Base-by-base conservation (phyloP, 2,888 invertebrate genomes). In the Lysandra coridon region DNA sequence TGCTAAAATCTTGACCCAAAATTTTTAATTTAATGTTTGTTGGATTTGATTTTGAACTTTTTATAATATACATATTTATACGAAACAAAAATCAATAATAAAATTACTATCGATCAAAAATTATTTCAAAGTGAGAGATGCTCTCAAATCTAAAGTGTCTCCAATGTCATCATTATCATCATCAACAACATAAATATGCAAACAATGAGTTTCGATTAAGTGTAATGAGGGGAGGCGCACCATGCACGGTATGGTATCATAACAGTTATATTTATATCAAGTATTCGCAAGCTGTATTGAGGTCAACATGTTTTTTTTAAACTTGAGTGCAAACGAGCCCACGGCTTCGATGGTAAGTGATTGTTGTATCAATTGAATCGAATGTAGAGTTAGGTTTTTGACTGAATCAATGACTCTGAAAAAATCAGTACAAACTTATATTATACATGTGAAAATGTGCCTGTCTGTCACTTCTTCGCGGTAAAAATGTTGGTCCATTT, bases 221-320 rank as follows among this genome's bases (percentile, higher is more conserved):
- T 7, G 23, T 7, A 30, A 14, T 7, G 33, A 69, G 17, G 33
- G 33, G 14, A 33, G 37, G 4, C 12, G 33, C 14, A 69, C 4
- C 64, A 69, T 1, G 37, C 64, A 69, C 5, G 69, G 33, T 23
- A 64, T 30, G 4, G 12, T 30, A 23, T 64, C 12, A 69, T 69
- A 33, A 33, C 69, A 64, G 33, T 33, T 30, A 33, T 69, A 69
- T 37, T 33, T 40, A 40, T 40, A 69, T 33, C 37, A 33, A 69
- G 69, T 69, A 69, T 69, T 69, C 69, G 69, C 69, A 37, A 33
- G 33, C 69, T 33, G 33, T 69, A 33, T 69, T 33, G 10, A 4
- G 69, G 33, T 69, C 69, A 69, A 69, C 33, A 69, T 33, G 69
- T 69, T 69, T 69, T 69, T 33, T 69, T 69, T 69, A 4, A 37